Evolutionary conservation across 2,113 vertebrate species (phyloP).

Genomic region (Tenebrosternarchus preto): DNA sequence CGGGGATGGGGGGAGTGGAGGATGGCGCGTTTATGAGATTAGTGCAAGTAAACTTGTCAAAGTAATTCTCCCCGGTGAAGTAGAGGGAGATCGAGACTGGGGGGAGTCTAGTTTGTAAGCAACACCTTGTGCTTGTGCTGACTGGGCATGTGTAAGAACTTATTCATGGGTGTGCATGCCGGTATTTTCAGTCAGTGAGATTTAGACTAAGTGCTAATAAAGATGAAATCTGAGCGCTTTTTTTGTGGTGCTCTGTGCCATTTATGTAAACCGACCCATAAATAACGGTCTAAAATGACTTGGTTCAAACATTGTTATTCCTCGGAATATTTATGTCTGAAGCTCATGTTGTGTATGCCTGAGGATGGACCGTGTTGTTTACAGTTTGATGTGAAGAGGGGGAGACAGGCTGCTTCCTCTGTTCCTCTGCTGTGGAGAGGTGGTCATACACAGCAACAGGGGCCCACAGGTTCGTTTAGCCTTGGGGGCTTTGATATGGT

Average conservation of each 20-base stretch:
- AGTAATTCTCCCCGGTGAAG: slow-evolving; percentile 57
- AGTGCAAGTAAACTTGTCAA: slow-evolving; percentile 71
- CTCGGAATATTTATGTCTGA: too few species aligned
- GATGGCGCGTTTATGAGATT: slow-evolving; percentile 74
- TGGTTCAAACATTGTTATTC: too few species aligned
- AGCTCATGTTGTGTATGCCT: background rate
- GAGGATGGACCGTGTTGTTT: slow-evolving; percentile 14
- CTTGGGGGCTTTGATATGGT: slow-evolving; percentile 69
- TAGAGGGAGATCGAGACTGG: slow-evolving; percentile 35
- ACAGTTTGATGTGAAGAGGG: background rate
- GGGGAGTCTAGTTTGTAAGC: slow-evolving; percentile 30
- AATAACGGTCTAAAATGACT: background rate
- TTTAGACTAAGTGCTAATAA: slow-evolving; percentile 24
- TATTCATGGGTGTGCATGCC: background rate
- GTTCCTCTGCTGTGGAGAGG: slow-evolving; percentile 52
- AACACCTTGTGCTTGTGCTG: background rate
- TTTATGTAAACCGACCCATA: background rate
- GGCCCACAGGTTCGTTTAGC: slow-evolving; percentile 73
- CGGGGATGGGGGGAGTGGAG: slow-evolving; percentile 48
- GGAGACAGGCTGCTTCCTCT: slow-evolving; percentile 3
- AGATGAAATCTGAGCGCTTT: background rate
- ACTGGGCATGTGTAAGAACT: background rate
- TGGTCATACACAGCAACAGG: slow-evolving; percentile 67
- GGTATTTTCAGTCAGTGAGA: background rate
- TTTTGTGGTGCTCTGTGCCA: background rate